Percentiles rank a stretch among this genome's conserved stretches.
These are phyloP conservation scores for Mythimna ferrago DNA, from an alignment of 2,888 invertebrate species.

Conservation along the genomic window DNA sequence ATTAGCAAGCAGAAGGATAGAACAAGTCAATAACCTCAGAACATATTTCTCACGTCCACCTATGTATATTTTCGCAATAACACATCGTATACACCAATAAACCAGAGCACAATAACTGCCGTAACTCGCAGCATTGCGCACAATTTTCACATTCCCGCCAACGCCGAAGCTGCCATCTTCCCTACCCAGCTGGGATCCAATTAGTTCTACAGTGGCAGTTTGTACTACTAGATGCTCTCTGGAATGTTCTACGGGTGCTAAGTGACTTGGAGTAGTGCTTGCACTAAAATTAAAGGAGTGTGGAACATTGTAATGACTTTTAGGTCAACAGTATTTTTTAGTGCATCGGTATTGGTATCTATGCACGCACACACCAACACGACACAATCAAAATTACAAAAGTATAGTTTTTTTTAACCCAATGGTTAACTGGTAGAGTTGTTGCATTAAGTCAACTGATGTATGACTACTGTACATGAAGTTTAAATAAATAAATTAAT, in stretches of 20 bases:
- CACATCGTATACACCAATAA: background rate
- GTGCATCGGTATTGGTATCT: too few relatives aligned
- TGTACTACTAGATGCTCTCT: constrained; percentile 29
- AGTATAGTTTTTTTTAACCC: too few relatives aligned
- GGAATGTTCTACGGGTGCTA: constrained; percentile 41
- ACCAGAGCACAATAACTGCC: constrained; percentile 6
- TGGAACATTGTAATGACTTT: constrained; percentile 16
- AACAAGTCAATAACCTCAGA: background rate
- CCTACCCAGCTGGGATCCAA: constrained; percentile 51
- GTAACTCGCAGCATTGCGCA: constrained; percentile 23
- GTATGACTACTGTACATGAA: too few relatives aligned
- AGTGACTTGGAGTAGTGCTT: constrained; percentile 13
- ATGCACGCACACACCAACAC: too few relatives aligned
- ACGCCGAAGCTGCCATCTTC: constrained; percentile 31
- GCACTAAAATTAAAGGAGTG: constrained; percentile 23
- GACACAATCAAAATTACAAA: too few relatives aligned
- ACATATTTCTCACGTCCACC: background rate
- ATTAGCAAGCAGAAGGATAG: background rate
- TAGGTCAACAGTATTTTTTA: background rate
- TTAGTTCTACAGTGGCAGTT: constrained; percentile 47
- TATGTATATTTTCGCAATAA: constrained; percentile 6
- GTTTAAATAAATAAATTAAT: too few relatives aligned
- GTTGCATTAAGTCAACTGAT: too few relatives aligned
- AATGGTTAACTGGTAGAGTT: too few relatives aligned
- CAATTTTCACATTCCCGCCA: constrained; percentile 40